phyloP scores from a whole-genome alignment of 2,113 vertebrate species.

The Tachysurus fulvidraco region DNA sequence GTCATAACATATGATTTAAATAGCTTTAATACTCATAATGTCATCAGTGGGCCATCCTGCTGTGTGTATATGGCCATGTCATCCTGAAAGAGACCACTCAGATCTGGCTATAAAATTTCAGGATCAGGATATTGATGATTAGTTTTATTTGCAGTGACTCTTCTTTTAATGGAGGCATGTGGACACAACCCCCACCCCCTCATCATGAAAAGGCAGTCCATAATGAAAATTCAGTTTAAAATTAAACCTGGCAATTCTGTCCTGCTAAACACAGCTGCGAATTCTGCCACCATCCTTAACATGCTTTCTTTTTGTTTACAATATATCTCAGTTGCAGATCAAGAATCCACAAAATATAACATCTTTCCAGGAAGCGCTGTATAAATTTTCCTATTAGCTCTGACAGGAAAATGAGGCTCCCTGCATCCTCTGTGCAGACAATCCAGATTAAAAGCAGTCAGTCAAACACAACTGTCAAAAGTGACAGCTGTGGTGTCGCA shows the following conservation, averaged over 20 bases:
- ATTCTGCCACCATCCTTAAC: conserved; percentile 34
- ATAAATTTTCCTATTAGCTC: conserved; percentile 40
- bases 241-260: background rate
- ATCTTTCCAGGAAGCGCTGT: conserved; percentile 9
- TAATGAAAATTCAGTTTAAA: background rate
- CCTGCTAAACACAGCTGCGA: conserved; percentile 22
- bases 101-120: background rate
- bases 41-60: background rate
- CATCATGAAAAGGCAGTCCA: background rate
- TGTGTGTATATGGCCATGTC: background rate
- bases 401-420: conserved; percentile 36
- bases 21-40: background rate
- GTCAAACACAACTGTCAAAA: conserved; percentile 13
- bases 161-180: background rate
- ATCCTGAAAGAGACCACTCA: background rate
- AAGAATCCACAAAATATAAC: conserved; percentile 32
- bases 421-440: conserved; percentile 1
- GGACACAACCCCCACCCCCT: background rate
- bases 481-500: background rate
- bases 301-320: conserved; percentile 19
- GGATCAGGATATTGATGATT: background rate
- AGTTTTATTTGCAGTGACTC: background rate
- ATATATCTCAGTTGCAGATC: conserved; percentile 38
- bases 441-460: conserved; percentile 29
- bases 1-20: background rate